Evolutionary conservation across 2,797 vertebrate species (phyloP).

Genomic region (Cetoscarus ocellatus): DNA sequence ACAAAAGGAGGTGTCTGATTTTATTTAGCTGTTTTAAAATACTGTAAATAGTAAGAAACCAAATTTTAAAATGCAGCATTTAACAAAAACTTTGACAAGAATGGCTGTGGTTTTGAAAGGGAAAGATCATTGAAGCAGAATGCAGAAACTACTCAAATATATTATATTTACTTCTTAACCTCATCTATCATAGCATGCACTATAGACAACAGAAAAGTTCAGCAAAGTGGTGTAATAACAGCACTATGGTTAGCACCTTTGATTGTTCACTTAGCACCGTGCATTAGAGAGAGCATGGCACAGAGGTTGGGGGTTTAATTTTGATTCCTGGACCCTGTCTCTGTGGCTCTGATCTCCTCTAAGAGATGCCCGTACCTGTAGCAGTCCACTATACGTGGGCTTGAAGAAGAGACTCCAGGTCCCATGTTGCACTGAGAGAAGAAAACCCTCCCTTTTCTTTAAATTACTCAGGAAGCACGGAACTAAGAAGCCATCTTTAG

Average conservation of each 20-base stretch:
- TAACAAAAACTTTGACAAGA: constrained; percentile 5
- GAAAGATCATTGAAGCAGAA: constrained; percentile 53
- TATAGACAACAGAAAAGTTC: constrained; percentile 68
- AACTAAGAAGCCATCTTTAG: constrained; percentile 24
- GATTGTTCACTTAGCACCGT: constrained; percentile 82
- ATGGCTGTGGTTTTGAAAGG: constrained; percentile 7
- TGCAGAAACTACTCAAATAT: constrained; percentile 59
- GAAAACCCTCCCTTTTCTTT: constrained; percentile 31
- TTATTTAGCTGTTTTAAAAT: constrained; percentile 44
- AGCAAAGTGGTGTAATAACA: constrained; percentile 78
- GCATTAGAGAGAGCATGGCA: constrained; percentile 82
- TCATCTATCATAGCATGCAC: constrained; percentile 70
- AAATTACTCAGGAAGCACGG: constrained; percentile 31
- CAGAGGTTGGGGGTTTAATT: constrained; percentile 58
- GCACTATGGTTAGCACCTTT: constrained; percentile 77
- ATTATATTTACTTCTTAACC: constrained; percentile 40
- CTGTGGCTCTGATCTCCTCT: constrained; percentile 83
- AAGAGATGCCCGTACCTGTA: constrained; percentile 45
- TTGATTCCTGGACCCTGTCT: constrained; percentile 65
- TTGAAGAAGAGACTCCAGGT: constrained; percentile 41
- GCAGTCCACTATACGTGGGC: constrained; percentile 26
- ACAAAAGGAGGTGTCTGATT: constrained; percentile 51
- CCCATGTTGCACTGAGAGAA: constrained; percentile 24
- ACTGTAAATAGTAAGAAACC: constrained; percentile 66
- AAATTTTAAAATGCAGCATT: constrained; percentile 64